Evolutionary conservation across 2,797 vertebrate species (phyloP), one percentile per base, ranked within the genome.

Genomic region (Pagetopsis macropterus): DNA sequence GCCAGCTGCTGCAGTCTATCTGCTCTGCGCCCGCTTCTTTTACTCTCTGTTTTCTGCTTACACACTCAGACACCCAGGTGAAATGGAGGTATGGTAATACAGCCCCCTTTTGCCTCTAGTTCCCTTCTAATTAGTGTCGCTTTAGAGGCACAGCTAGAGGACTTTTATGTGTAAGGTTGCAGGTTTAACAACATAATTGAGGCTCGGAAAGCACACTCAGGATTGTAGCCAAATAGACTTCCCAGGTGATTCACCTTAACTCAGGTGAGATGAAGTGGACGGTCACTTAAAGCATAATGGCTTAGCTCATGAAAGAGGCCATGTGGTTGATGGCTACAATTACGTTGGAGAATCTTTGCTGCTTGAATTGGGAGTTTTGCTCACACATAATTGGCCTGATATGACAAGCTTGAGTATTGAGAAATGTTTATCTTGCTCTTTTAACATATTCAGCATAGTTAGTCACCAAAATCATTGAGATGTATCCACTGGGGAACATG

Each of bases 131-230:
- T 94, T 93, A 93, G 85, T 80, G 87, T 90, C 76, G 51, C 87
- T 89, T 88, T 83, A 79, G 78, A 77, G 68, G 72, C 83, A 83
- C 79, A 56, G 70, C 67, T 72, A 63, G 60, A 83, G 78, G 82
- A 81, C 80, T 88, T 91, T 90, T 91, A 85, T 83, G 76, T 86
- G 68, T 75, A 75, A 89, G 81, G 87, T 84, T 90, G 75, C 82
- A 27, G 75, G 85, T 91, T 91, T 90, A 91, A 92, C 86, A 92
- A 82, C 81, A 79, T 90, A 89, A 93, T 91, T 90, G 84, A 81
- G 73, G 78, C 77, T 77, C 49, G 61, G 84, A 63, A 79, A 74
- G 79, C 73, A 45, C 76, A 52, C 66, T 70, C 37, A 3, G 79
- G 71, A 78, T 49, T 11, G 21, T 44, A 75, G 79, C 77, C 82